Conservation (phyloP, 2,888 invertebrate species). For the Eupithecia centaureata region DNA sequence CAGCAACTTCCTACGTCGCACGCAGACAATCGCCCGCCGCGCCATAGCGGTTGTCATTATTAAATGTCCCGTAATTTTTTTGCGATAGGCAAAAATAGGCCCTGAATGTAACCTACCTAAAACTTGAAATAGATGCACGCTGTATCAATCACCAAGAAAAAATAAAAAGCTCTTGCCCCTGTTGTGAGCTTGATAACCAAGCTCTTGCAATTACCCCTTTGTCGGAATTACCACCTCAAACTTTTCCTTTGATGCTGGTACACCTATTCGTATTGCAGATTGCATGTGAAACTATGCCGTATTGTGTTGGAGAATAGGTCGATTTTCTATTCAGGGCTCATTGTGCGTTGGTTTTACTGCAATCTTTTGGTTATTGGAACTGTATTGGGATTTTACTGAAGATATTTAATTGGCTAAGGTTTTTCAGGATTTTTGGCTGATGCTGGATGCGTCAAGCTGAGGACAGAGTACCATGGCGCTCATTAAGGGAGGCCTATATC, state of each 20-base stretch:
- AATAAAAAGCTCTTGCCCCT: not conserved
- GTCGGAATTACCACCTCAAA: not conserved
- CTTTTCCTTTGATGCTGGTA: constrained; percentile 3
- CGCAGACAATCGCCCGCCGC: too few relatives aligned
- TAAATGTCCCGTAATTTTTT: too few relatives aligned
- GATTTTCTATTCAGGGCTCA: not conserved
- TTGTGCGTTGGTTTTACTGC: not conserved
- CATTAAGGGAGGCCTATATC: too few relatives aligned
- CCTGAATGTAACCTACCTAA: too few relatives aligned
- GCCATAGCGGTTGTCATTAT: too few relatives aligned
- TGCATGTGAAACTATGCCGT: not conserved
- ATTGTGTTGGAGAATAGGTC: not conserved
- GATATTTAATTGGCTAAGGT: not conserved
- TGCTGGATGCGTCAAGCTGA: too few relatives aligned
- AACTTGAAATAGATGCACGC: not conserved
- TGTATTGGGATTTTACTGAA: not conserved
- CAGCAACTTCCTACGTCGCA: too few relatives aligned
- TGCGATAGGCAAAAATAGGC: too few relatives aligned
- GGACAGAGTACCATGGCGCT: too few relatives aligned
- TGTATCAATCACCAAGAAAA: not conserved
- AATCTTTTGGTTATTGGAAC: not conserved
- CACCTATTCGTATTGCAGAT: not conserved
- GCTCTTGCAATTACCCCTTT: not conserved
- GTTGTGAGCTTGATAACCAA: not conserved
- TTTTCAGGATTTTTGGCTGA: too few relatives aligned